Evolutionary conservation across 2,797 vertebrate species (phyloP).

Genomic region (Sebastes hubbsi): DNA sequence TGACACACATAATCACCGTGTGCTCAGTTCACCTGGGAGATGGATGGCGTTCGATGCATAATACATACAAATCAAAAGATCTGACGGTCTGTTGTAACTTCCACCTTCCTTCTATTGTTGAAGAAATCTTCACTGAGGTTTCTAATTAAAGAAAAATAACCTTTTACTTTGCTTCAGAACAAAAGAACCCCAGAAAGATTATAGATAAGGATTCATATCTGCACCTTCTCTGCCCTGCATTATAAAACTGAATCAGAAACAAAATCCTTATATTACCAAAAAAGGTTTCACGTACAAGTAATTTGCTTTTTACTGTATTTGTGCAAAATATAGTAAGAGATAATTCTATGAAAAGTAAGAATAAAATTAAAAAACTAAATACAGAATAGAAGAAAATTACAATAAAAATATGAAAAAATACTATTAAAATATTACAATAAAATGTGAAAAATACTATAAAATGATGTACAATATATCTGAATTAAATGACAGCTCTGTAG

Average conservation of each 20-base stretch:
- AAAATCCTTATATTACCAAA: neutral
- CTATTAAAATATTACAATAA: too few relatives aligned
- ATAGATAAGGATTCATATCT: neutral
- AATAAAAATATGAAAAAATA: too few relatives aligned
- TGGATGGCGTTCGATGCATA: neutral
- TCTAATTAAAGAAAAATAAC: neutral
- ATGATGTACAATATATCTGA: too few relatives aligned
- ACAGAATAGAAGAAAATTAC: too few relatives aligned
- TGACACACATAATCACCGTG: neutral
- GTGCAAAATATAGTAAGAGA: too few relatives aligned
- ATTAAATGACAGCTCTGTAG: too few relatives aligned
- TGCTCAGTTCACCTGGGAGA: neutral
- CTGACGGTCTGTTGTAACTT: neutral
- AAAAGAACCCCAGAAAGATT: neutral
- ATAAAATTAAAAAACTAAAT: too few relatives aligned
- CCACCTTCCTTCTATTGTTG: neutral
- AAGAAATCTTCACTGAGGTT: neutral
- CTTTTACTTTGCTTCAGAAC: neutral
- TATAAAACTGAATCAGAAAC: neutral
- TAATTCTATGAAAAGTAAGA: too few relatives aligned
- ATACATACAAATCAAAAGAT: neutral
- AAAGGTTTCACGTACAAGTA: too few relatives aligned
- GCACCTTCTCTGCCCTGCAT: neutral
- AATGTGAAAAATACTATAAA: too few relatives aligned
- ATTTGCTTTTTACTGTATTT: too few relatives aligned